phyloP scores from a whole-genome alignment of 2,113 vertebrate species.

The Catharus fuscescens region DNA sequence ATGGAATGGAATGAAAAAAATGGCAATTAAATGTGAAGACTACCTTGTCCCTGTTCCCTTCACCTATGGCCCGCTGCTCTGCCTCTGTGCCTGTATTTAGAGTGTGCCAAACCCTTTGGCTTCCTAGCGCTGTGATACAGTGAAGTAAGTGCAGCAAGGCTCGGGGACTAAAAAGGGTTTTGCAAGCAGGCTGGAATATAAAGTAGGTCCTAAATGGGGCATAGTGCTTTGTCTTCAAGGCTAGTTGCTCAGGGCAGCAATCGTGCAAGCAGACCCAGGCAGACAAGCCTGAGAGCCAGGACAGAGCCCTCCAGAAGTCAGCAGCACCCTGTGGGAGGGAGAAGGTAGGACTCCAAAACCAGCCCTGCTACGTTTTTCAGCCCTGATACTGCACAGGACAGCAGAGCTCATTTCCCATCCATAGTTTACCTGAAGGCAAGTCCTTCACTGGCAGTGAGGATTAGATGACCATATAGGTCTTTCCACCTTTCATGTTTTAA shows the following conservation, averaged over 20 bases:
- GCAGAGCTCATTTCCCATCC: background rate
- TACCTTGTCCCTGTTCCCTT: background rate
- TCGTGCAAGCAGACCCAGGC: background rate
- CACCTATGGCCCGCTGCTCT: background rate
- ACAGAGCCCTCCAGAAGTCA: background rate
- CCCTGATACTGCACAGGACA: background rate
- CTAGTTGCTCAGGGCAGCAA: conserved; percentile 3
- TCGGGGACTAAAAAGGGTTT: background rate
- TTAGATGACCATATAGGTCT: background rate
- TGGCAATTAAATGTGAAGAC: background rate
- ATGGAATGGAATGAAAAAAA: background rate
- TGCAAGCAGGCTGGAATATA: conserved; percentile 31
- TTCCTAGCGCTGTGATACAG: fast-evolving
- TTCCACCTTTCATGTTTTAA: background rate
- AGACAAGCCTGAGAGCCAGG: background rate
- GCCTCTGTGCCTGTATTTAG: background rate
- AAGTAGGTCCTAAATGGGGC: conserved; percentile 56
- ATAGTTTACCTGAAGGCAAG: background rate
- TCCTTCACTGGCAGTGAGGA: background rate
- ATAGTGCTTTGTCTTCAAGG: conserved; percentile 23
- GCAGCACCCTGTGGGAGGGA: background rate
- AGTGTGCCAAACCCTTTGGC: background rate
- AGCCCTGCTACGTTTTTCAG: background rate
- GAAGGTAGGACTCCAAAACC: background rate
- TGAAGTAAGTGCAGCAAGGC: background rate